Conservation (phyloP, 2,888 invertebrate genomes). For the Chaitophorus viminalis region DNA sequence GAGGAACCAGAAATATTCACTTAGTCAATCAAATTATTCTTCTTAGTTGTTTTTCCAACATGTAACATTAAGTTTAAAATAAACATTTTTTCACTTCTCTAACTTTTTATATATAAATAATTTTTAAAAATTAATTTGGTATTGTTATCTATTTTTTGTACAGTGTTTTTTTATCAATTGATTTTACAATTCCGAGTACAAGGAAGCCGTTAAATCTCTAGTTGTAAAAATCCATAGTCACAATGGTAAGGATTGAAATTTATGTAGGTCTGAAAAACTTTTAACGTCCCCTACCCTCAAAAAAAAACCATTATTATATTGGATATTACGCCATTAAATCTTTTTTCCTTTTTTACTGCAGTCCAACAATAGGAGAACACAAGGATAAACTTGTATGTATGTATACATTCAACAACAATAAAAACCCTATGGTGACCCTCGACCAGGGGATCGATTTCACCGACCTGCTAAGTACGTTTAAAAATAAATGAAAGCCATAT, state of each 20-base stretch:
- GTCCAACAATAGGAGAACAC: slow-evolving; percentile 48
- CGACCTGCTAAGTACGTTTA: slow-evolving; percentile 44
- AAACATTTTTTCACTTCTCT: too few species aligned
- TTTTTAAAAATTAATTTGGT: not conserved
- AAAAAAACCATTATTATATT: slow-evolving; percentile 45
- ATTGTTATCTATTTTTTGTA: not conserved
- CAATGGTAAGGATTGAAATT: slow-evolving; percentile 47
- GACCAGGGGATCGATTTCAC: slow-evolving; percentile 37
- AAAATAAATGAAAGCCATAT: slow-evolving; percentile 45
- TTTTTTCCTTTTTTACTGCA: slow-evolving; percentile 35
- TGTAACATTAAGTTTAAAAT: too few species aligned
- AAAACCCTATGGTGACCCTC: slow-evolving; percentile 38
- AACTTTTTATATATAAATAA: too few species aligned
- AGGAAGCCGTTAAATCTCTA: slow-evolving; percentile 13
- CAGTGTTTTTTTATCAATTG: not conserved
- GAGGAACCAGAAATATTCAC: too few species aligned
- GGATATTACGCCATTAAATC: slow-evolving; percentile 56
- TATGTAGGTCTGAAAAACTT: slow-evolving; percentile 54
- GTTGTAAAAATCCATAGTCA: slow-evolving; percentile 32
- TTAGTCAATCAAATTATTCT: too few species aligned
- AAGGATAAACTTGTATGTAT: slow-evolving; percentile 30
- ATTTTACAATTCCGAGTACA: slow-evolving; percentile 18
- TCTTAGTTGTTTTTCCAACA: too few species aligned
- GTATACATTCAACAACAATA: slow-evolving; percentile 35
- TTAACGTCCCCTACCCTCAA: not conserved